Evolutionary conservation across 2,797 vertebrate genomes (phyloP), one percentile per base, ranked within the genome.

Genomic region (Hyperoplus lanceolatus): DNA sequence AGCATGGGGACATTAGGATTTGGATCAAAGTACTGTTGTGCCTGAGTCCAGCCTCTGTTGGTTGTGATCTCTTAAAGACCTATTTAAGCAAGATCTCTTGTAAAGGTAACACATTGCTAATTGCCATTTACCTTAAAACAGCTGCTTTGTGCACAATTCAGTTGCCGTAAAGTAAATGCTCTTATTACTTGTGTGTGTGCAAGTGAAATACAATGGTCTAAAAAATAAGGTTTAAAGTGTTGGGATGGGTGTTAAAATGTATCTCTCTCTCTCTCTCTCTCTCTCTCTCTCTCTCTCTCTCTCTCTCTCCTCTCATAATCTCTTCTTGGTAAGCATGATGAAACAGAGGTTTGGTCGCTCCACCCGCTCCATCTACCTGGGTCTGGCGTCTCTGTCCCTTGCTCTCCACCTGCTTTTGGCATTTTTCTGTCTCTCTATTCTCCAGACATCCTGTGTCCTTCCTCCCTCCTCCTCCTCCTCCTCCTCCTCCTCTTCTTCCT

Each of bases 391-490:
- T 64, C 69, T 95, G 38, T 95, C 92, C 56, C 80, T 95, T 39
- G 78, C 87, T 73, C 85, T 95, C 62, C 94, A 96, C 74, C 77
- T 94, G 70, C 82, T 95, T 2, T 81, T 95, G 86, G 93, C 91
- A 11, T 45, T 91, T 14, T 91, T 95, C 63, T 92, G 93, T 72
- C 73, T 94, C 80, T 87, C 93, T 7, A 43, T 92, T 51, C 92
- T 92, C 18, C 66, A 72, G 21, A 89, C 80, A 7, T 43, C 82
- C 66, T 95, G 94, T 1, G 75, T 88, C 50, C 83, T 70, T 39
- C 84, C 73, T 51, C 42, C 76, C 59, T 75, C 81, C 88, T 70
- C 79, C 11, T 81, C 79, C 7, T 81, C 79, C 43, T 83, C 84
- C 73, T 51, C 43, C 76, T 29, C 3, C 59, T 75, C 81, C 88